These are phyloP conservation scores for Rhadinocentrus ornatus DNA, from an alignment of 2,797 vertebrate genomes.

Conservation along the genomic window DNA sequence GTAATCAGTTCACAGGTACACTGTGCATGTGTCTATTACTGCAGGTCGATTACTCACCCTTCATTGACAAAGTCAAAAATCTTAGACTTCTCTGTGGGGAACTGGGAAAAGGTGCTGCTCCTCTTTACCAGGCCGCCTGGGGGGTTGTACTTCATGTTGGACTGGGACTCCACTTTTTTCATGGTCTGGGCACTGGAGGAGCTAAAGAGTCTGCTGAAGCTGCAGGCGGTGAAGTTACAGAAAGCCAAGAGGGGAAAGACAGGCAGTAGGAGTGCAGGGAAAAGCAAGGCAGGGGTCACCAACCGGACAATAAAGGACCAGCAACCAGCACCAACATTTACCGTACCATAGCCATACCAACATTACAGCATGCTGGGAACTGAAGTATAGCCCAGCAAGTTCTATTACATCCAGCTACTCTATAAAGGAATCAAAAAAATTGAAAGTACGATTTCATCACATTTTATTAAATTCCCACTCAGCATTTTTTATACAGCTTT, in stretches of 20 bases:
- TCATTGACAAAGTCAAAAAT: slow-evolving; percentile 87
- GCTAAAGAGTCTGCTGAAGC: slow-evolving; percentile 98
- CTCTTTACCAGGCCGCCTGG: slow-evolving; percentile 83
- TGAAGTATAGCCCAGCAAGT: slow-evolving; percentile 21
- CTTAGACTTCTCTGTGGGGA: slow-evolving; percentile 93
- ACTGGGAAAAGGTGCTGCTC: slow-evolving; percentile 93
- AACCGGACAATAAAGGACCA: slow-evolving; percentile 45
- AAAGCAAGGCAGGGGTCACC: slow-evolving; percentile 64
- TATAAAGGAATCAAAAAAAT: background rate
- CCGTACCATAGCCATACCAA: slow-evolving; percentile 36
- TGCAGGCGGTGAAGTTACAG: slow-evolving; percentile 67
- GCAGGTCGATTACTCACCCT: slow-evolving; percentile 71
- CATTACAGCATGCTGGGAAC: slow-evolving; percentile 68
- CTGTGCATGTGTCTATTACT: background rate
- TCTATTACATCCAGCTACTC: background rate
- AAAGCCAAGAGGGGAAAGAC: slow-evolving; percentile 51
- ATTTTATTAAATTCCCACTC: too few relatives aligned
- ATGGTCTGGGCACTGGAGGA: slow-evolving; percentile 87
- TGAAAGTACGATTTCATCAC: too few relatives aligned
- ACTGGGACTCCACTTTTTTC: slow-evolving; percentile 85
- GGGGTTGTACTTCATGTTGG: slow-evolving; percentile 92
- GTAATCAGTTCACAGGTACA: background rate
- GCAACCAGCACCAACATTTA: slow-evolving; percentile 47
- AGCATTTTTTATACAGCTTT: slow-evolving; percentile 1
- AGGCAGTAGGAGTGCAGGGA: slow-evolving; percentile 55